Evolutionary conservation across 2,888 invertebrate species (phyloP), one percentile per base, ranked within the genome.

Genomic region (Odontothrips loti): DNA sequence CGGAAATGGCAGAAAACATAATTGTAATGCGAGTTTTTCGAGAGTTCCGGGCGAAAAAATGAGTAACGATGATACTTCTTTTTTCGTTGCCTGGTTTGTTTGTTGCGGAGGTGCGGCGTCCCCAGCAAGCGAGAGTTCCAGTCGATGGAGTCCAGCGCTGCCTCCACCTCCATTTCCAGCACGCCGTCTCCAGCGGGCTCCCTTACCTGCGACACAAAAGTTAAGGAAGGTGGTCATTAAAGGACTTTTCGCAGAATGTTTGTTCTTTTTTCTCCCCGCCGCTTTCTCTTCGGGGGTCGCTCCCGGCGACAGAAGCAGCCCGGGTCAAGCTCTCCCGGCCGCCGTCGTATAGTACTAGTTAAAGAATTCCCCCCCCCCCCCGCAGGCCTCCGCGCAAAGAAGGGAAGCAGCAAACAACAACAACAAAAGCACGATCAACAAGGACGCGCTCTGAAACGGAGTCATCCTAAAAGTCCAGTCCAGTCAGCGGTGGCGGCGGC

Each of bases 141-240:
- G 68, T 75, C 68, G 27, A 27, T 75, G 27, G 68, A 75, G 58
- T 58, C 58, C 58, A 43, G 34, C 34, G 34, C 34, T 6, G 34
- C 34, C 34, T 2, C 34, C 34, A 2, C 34, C 34, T 43, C 34
- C 34, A 43, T 43, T 6, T 43, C 34, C 34, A 43, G 34, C 34
- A 43, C 58, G 20, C 58, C 58, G 58, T 23, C 27, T 27, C 58
- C 58, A 43, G 58, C 58, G 58, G 15, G 17, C 27, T 23, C 68
- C 23, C 68, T 75, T 27, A 75, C 68, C 68, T 75, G 68, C 23
- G 68, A 75, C 68, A 75, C 68, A 75, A 75, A 75, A 75, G 68
- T 75, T 27, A 75, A 75, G 27, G 23, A 12, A 27, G 27, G 23
- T 23, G 68, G 68, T 75, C 68, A 75, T 75, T 75, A 75, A 75